Base-by-base conservation (phyloP, 2,888 invertebrate genomes). In the Tetragnatha montana region DNA sequence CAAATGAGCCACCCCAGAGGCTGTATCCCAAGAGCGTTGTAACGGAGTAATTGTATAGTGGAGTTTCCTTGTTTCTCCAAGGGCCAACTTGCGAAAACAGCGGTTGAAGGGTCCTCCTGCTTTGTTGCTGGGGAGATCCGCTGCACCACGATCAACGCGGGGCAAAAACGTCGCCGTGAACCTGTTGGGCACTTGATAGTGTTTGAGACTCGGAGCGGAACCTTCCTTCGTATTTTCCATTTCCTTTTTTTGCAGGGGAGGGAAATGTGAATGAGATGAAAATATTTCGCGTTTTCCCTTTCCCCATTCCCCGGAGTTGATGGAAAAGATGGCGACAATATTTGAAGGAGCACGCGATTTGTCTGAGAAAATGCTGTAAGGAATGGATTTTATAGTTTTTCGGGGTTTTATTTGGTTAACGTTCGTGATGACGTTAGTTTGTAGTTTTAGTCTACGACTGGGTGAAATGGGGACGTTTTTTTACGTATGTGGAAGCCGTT, bases 31-130 rank as follows among this genome's bases (percentile, higher is more conserved):
- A 8, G 90, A 87, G 90, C 83, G 90, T 90, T 90, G 90, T 90
- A 90, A 90, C 83, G 83, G 80, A 74, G 87, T 90, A 90, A 90
- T 90, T 90, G 90, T 87, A 83, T 90, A 90, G 90, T 90, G 90
- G 90, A 90, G 83, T 90, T 90, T 90, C 87, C 90, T 90, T 90
- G 90, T 90, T 90, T 50, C 89, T 86, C 87, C 79, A 69, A 74
- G 89, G 86, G 82, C 86, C 89, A 86, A 84, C 83, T 84, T 90
- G 83, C 83, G 80, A 90, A 90, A 90, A 90, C 90, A 90, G 90
- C 82, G 90, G 90, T 87, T 90, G 87, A 84, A 87, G 84, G 90
- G 87, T 90, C 86, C 90, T 83, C 83, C 90, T 87, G 83, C 87
- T 90, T 90, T 90, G 87, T 90, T 90, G 90, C 90, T 79, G 47